phyloP scores from a whole-genome alignment of 2,797 vertebrate genomes.

The Sarcoramphus papa region DNA sequence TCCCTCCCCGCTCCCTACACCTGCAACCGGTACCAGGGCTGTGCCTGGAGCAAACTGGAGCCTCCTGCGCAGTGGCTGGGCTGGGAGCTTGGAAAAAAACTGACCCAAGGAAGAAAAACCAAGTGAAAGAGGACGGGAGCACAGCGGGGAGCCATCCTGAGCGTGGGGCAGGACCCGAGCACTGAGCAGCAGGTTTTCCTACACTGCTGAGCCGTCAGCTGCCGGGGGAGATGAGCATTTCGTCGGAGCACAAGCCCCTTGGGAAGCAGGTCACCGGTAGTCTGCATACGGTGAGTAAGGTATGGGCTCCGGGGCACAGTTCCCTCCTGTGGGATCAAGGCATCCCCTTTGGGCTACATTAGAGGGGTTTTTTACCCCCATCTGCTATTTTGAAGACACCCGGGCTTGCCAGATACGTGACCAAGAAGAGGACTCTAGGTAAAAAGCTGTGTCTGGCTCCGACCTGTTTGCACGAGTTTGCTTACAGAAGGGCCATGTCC shows the following conservation, averaged over 20 bases:
- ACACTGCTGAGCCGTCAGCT: background rate
- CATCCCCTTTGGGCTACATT: background rate
- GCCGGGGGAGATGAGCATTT: constrained; percentile 42
- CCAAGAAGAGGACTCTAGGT: background rate
- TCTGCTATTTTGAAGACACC: background rate
- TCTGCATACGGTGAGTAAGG: constrained; percentile 53
- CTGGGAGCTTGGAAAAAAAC: background rate
- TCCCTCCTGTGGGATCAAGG: background rate
- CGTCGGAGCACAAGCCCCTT: background rate
- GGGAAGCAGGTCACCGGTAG: constrained; percentile 46
- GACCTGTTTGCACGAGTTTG: background rate
- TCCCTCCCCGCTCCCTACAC: constrained; percentile 18
- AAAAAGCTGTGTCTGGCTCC: background rate
- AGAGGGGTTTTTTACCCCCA: accelerated
- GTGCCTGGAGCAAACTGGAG: background rate
- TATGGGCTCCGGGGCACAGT: accelerated
- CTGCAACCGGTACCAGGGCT: background rate
- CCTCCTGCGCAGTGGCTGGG: background rate
- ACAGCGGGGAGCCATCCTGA: accelerated
- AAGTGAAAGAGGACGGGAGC: background rate
- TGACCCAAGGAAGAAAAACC: accelerated
- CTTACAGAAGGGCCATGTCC: background rate
- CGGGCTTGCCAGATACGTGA: background rate
- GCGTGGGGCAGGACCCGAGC: accelerated
- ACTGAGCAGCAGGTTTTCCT: background rate